A percentile compares a stretch with the other conserved stretches of the same genome.
These are phyloP conservation scores for Acrossocheilus wenchowensis DNA, from an alignment of 2,797 vertebrate species.

Conservation along the genomic window DNA sequence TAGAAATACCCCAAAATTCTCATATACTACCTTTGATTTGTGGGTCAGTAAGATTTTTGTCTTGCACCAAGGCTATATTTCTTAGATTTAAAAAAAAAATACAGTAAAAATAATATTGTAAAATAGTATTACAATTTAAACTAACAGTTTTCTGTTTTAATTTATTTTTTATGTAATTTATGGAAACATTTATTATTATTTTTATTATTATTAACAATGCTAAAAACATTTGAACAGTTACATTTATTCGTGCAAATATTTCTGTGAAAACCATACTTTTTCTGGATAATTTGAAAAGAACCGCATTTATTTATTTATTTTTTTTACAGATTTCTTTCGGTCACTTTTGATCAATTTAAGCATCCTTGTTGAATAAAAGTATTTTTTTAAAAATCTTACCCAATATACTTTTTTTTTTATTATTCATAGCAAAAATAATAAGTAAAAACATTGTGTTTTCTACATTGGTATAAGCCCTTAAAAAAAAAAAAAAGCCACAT, in stretches of 20 bases:
- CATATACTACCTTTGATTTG: too few species aligned
- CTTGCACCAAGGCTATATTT: not conserved
- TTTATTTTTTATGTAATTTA: not conserved
- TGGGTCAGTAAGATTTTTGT: not conserved
- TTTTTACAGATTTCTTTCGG: not conserved
- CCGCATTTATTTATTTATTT: not conserved
- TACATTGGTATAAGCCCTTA: not conserved
- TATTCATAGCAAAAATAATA: not conserved
- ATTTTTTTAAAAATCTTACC: not conserved
- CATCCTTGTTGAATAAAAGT: not conserved
- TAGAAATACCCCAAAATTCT: not conserved
- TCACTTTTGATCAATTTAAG: not conserved
- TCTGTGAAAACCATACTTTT: not conserved
- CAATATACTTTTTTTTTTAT: not conserved
- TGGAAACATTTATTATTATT: not conserved
- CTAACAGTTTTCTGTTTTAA: not conserved
- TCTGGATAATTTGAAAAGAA: not conserved
- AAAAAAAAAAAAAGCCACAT: not conserved
- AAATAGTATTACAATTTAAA: not conserved
- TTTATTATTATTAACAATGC: not conserved
- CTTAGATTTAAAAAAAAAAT: not conserved
- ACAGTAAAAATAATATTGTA: not conserved
- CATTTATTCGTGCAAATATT: not conserved
- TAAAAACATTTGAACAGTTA: not conserved
- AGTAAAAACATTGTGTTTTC: not conserved